Percentiles rank a stretch among this genome's conserved stretches.
phyloP scores from a whole-genome alignment of 2,888 invertebrate species.

The Nasonovia ribisnigri region DNA sequence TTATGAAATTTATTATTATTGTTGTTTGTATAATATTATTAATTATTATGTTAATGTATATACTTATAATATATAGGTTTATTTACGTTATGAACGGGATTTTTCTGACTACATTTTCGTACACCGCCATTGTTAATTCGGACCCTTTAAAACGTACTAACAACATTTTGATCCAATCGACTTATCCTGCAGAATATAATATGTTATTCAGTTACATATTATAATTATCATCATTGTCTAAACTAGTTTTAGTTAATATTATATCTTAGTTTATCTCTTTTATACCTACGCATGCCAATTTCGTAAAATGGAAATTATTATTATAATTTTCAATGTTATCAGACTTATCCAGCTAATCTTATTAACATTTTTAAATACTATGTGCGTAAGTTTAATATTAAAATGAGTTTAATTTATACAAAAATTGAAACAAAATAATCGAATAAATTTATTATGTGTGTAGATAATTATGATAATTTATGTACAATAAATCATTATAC shows the following conservation, averaged over 20 bases:
- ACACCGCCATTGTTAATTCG: not conserved
- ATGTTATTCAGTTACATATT: not conserved
- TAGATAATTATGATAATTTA: slow-evolving; percentile 23
- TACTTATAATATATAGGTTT: not conserved
- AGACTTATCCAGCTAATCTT: not conserved
- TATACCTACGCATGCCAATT: not conserved
- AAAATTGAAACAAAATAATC: not conserved
- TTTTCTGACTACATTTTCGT: not conserved
- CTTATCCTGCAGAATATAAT: not conserved
- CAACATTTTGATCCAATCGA: not conserved
- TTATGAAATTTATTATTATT: slow-evolving; percentile 10
- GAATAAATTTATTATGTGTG: not conserved
- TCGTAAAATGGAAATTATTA: not conserved
- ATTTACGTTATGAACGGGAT: not conserved
- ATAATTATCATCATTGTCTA: not conserved
- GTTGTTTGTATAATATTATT: not conserved
- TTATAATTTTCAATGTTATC: not conserved
- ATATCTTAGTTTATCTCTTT: not conserved
- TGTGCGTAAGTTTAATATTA: not conserved
- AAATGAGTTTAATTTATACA: slow-evolving; percentile 4
- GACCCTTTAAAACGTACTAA: not conserved
- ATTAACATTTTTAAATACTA: not conserved
- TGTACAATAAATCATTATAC: slow-evolving; percentile 7
- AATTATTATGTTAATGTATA: not conserved
- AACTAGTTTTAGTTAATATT: not conserved